Base-by-base conservation (phyloP, 2,888 invertebrate species). In the Tridacna gigas region DNA sequence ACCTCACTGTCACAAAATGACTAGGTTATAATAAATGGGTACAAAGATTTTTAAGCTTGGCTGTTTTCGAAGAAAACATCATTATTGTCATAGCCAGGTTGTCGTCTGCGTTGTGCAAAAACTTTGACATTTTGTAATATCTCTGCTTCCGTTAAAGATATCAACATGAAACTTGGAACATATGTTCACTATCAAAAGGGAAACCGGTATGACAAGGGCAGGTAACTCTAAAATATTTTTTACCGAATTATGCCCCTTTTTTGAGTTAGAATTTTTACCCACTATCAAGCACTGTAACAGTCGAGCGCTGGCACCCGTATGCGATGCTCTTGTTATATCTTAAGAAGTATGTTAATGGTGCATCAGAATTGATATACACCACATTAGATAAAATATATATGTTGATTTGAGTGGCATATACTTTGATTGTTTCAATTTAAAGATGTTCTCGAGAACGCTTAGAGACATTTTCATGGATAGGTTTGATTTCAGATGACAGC, bases 131-230 rank as follows among this genome's bases (percentile, higher is more conserved):
- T 61, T 61, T 61, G n/a, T n/a, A n/a, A 61, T 61, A n/a, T 61
- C 61, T 61, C 61, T 20, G 61, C 11, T 61, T 12, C 11, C n/a
- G n/a, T 61, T 61, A 5, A 61, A 61, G 20, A n/a, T 25, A 61
- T 61, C 25, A 12, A n/a, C 61, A 11, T 20, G 61, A 15, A 20
- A 20, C n/a, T 61, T n/a, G n/a, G n/a, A 15, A 20, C 61, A 61
- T n/a, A 61, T 61, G 61, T 61, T 61, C 61, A n/a, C 61, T n/a
- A 61, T 61, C 61, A 61, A 61, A 61, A 61, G 61, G n/a, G 61
- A 15, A 20, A 61, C n/a, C n/a, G 12, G 25, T 61, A 61, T 25
- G 11, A 61, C 12, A n/a, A 61, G 25, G 61, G 61, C 37, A 25
- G 61, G 25, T 61, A 61, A 61, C 61, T 61, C 18, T n/a, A 61